Evolutionary conservation across 2,113 vertebrate species (phyloP), one percentile per base, ranked within the genome.

Genomic region (Epinephelus cyanopodus): DNA sequence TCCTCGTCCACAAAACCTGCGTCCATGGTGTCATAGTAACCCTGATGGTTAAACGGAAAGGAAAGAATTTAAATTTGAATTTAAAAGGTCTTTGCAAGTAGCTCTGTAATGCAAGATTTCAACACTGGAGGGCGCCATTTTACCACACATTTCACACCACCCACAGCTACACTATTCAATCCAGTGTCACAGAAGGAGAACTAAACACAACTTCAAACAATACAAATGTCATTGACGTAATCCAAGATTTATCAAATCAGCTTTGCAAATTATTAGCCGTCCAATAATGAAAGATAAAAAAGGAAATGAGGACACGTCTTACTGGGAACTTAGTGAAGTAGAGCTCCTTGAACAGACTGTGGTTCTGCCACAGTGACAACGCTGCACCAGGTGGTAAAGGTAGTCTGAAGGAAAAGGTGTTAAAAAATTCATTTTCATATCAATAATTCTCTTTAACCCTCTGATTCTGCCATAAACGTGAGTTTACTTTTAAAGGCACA

Each of bases 1-100:
- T 98, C 95, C 80, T 98, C 96, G 58, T 99, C 97, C 89, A 97
- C 92, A 57, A 95, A 99, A 4, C 98, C 98, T 27, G 97, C 97
- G 68, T 99, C 98, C 98, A 99, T 99, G 17, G 98, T 99, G 90
- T 99, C 98, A 15, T 99, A 99, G 79, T 97, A 99, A 3, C 98
- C 98, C 98, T 99, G 84, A 81, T 4, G 87, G 6, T 2, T 23
- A 21, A 42, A 6, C 4, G 23, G 68, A 78, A 10, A 27, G 15
- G 29, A 67, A 19, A 0, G 3, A n/a, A n/a, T n/a, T n/a, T n/a
- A n/a, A n/a, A n/a, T 67, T 50, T 29, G 2, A 67, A 19, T 67
- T 19, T 13, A 19, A 39, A 21, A 47, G 4, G 14, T 42, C 52
- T 14, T 11, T 27, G 19, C 11, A 71, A 17, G 19, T 8, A 27